phyloP scores from a whole-genome alignment of 1,140 invertebrate genomes.

The Penaeus japonicus region DNA sequence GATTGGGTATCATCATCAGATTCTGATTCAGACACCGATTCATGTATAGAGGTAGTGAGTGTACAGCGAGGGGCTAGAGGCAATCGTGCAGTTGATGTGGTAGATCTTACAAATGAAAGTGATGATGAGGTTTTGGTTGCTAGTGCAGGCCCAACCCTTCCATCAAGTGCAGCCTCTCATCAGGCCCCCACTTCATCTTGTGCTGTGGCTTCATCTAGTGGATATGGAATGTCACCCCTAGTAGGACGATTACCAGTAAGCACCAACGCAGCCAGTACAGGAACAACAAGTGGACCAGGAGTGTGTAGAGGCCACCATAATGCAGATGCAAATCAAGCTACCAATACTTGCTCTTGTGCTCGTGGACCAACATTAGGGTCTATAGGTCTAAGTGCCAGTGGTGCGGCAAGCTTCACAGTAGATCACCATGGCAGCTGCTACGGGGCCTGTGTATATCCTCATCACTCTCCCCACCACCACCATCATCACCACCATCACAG shows the following conservation, averaged over 20 bases:
- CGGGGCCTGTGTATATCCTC: constrained; percentile 52
- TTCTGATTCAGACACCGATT: constrained; percentile 63
- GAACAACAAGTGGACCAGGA: background rate
- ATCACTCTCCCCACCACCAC: constrained; percentile 35
- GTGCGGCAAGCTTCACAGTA: constrained; percentile 23
- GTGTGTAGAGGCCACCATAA: constrained; percentile 30
- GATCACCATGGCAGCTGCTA: constrained; percentile 40
- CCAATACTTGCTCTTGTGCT: constrained; percentile 21
- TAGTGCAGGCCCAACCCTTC: background rate
- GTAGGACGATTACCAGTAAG: background rate
- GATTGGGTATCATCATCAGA: constrained; percentile 73
- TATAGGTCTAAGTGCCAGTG: constrained; percentile 37
- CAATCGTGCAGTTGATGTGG: constrained; percentile 68
- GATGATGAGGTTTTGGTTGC: constrained; percentile 67
- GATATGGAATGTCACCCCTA: constrained; percentile 35
- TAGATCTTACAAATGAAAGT: constrained; percentile 74
- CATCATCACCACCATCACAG: constrained; percentile 54
- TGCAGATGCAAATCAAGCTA: constrained; percentile 11
- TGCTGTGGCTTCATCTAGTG: constrained; percentile 29
- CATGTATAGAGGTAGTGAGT: constrained; percentile 71
- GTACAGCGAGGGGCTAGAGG: constrained; percentile 63
- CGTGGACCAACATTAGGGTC: constrained; percentile 36
- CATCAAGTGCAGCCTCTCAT: background rate
- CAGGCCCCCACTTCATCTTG: background rate
- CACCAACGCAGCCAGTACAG: background rate